Base-by-base conservation (phyloP, 2,113 vertebrate species). In the Gymnarchus niloticus region DNA sequence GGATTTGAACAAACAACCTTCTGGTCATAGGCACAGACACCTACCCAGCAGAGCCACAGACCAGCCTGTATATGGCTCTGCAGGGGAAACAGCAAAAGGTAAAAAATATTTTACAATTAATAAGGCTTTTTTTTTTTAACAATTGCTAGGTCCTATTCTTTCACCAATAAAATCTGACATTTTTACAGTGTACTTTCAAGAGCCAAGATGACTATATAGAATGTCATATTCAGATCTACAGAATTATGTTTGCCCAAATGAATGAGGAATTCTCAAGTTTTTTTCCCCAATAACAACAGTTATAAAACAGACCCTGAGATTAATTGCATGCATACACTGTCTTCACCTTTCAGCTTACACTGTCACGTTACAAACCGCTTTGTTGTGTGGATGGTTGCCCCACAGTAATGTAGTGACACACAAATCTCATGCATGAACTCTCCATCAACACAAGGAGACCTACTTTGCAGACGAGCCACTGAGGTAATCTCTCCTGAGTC, bases 381-480 rank as follows among this genome's bases (percentile, higher is more conserved):
- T 65, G 59, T 65, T 17, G 3, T 12, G 3, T 17, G 59, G 10
- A 12, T 65, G 59, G 59, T n/a, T 61, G 0, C 6, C 21, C 10
- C 57, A 25, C 21, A 3, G n/a, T 81, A n/a, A 3, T 51, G 19
- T 51, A n/a, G 1, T 19, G 3, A 21, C 6, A 19, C 61, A 73
- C 21, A 3, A 25, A 23, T n/a, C 46, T 33, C 12, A 84, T 3
- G 46, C 4, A 28, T 54, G 48, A 54, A 2, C 9, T 6, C 37
- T 56, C 81, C 19, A 61, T 48, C 77, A 51, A 33, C 73, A 46
- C n/a, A 77, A n/a, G 65, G 57, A 59, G 14, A 65, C 56, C 6
- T 65, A 84, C 84, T 76, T 85, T 76, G 81, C 81, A 25, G 54
- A 44, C 33, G 51, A 56, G 84, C 52, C n/a, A n/a, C 10, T 56